Base-by-base conservation (phyloP, 2,113 vertebrate genomes). In the Nerophis lumbriciformis region DNA sequence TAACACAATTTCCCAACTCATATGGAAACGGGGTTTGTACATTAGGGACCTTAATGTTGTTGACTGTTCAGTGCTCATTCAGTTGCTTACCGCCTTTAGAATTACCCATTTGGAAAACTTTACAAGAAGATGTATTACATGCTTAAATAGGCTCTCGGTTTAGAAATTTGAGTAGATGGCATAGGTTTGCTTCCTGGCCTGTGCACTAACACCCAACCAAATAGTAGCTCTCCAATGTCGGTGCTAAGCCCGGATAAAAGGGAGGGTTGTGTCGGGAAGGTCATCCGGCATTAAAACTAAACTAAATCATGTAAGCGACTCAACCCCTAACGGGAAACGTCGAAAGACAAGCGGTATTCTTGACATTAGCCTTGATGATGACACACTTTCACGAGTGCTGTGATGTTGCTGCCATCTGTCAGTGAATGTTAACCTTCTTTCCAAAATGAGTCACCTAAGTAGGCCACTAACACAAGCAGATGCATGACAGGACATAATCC, bases 401-500 rank as follows among this genome's bases (percentile, higher is more conserved):
- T 58, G 71, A 42, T 75, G 66, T 59, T 53, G 55, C 69, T 61
- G 59, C 75, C 75, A 81, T 70, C 65, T 79, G 68, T 77, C 66
- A 68, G 63, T 62, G 44, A 76, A 52, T 51, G 57, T 61, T 63
- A 76, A 68, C 74, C 74, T 74, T 63, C 12, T 77, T 68, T 70
- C 69, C 58, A 35, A 65, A 61, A 78, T 82, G 71, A 71, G 66
- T 65, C 53, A 28, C 28, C 28, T 28, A 74, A 82, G 77, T 77
- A 84, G 79, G 72, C 70, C 59, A 69, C n/a, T 9, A 44, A 61
- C 77, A 76, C 65, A 51, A 67, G 63, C 71, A 71, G 71, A 71
- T 72, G 67, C 53, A 58, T 0, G 72, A 83, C 68, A 61, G 42
- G 47, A 37, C 62, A 59, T 75, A 68, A 76, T 83, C 82, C 69